These are phyloP conservation scores for Tragulus kanchil DNA, from an alignment of 2,113 vertebrate genomes.

Conservation along the genomic window DNA sequence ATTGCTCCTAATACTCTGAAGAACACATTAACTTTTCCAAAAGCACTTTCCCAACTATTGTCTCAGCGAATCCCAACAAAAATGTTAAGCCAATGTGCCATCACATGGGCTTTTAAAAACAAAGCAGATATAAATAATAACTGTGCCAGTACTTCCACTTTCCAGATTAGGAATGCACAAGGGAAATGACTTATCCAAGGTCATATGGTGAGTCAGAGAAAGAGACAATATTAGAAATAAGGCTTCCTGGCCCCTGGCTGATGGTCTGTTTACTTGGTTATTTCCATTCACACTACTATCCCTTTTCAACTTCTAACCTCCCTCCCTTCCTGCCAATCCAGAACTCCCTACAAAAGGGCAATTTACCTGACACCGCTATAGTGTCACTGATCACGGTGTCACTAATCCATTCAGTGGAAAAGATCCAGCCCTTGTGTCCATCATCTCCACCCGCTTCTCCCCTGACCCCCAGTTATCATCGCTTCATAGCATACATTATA, in stretches of 20 bases:
- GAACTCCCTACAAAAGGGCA: neutral
- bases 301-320: neutral
- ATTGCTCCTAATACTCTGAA: slow-evolving; percentile 1
- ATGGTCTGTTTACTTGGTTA: neutral
- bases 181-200: neutral
- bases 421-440: slow-evolving; percentile 99
- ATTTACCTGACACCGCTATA: slow-evolving; percentile 97
- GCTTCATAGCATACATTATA: too few relatives aligned
- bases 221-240: neutral
- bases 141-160: neutral
- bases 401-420: slow-evolving; percentile 95
- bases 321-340: neutral
- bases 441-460: slow-evolving; percentile 76
- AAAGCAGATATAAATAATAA: neutral
- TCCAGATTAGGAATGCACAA: neutral
- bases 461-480: neutral
- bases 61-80: slow-evolving; percentile 42
- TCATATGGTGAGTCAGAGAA: neutral
- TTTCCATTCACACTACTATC: neutral
- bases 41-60: slow-evolving; percentile 24
- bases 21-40: slow-evolving; percentile 11
- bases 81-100: neutral
- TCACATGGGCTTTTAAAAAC: neutral
- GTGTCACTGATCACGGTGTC: slow-evolving; percentile 92
- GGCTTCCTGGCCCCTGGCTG: neutral